phyloP scores from a whole-genome alignment of 2,797 vertebrate species.

The Zenarchopterus dispar region DNA sequence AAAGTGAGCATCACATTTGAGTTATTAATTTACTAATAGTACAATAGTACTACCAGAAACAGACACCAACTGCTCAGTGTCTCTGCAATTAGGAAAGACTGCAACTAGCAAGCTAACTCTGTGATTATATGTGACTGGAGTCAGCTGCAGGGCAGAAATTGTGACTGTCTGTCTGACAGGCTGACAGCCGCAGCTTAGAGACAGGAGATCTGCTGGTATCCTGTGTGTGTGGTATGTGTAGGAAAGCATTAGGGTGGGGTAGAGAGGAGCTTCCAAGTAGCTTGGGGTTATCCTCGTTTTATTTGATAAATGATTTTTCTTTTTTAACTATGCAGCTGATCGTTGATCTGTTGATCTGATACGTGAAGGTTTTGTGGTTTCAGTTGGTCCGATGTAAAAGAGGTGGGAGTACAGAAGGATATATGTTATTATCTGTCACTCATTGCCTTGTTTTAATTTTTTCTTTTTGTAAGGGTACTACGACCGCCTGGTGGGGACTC shows the following conservation, averaged over 20 bases:
- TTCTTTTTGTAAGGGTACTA: slow-evolving; percentile 84
- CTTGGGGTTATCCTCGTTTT: slow-evolving; percentile 49
- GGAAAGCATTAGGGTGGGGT: slow-evolving; percentile 49
- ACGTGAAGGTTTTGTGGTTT: slow-evolving; percentile 6
- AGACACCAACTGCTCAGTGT: slow-evolving; percentile 41
- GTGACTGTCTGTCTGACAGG: slow-evolving; percentile 58
- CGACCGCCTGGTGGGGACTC: slow-evolving; percentile 93
- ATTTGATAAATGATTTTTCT: slow-evolving; percentile 62
- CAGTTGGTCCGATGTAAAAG: background rate
- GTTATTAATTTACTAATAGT: slow-evolving; percentile 23
- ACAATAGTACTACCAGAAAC: slow-evolving; percentile 14
- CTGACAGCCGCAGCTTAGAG: slow-evolving; percentile 69
- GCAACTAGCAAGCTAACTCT: slow-evolving; percentile 54
- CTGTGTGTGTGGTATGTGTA: slow-evolving; percentile 37
- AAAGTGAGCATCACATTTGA: slow-evolving; percentile 8
- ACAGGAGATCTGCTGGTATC: slow-evolving; percentile 50
- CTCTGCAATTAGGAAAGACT: slow-evolving; percentile 54
- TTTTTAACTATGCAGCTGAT: too few relatives aligned
- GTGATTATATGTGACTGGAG: slow-evolving; percentile 63
- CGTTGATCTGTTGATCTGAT: too few relatives aligned
- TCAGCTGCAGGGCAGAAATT: slow-evolving; percentile 78
- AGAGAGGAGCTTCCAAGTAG: slow-evolving; percentile 39
- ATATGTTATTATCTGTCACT: background rate
- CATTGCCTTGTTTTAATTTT: slow-evolving; percentile 19
- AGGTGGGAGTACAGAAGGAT: background rate